Conservation (phyloP, 2,113 vertebrate genomes). For the Pica pica region DNA sequence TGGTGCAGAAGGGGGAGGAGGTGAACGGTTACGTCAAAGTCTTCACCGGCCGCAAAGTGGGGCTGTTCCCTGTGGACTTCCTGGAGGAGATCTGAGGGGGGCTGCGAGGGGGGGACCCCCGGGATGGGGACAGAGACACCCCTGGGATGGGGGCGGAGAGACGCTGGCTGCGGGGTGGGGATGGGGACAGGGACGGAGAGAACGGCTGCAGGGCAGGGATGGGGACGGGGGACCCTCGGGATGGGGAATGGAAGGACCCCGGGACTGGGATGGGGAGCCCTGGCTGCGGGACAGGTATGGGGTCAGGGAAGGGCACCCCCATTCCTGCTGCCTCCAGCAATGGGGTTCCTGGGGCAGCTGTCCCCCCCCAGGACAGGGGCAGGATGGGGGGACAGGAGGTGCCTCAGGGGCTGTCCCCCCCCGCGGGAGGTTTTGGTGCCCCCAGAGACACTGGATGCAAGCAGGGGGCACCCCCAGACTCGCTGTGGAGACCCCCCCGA, state of each 20-base stretch:
- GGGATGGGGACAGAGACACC: not conserved
- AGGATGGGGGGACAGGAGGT: not conserved
- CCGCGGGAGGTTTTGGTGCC: not conserved
- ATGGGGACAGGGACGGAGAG: not conserved
- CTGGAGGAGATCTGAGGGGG: conserved; percentile 83
- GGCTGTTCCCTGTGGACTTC: conserved; percentile 90
- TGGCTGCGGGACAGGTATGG: not conserved
- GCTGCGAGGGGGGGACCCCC: not conserved
- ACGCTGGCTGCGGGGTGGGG: not conserved
- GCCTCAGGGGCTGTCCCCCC: not conserved
- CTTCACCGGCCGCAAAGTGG: conserved; percentile 93
- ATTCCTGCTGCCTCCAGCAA: not conserved
- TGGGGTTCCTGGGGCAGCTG: not conserved
- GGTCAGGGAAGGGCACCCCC: not conserved
- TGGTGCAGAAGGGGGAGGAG: conserved; percentile 96
- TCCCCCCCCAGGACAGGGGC: not conserved
- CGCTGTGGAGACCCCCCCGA: not conserved
- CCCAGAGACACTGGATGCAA: not conserved
- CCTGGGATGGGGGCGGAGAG: not conserved
- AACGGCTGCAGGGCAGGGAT: not conserved
- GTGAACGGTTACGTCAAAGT: conserved; percentile 92
- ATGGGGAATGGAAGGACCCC: not conserved
- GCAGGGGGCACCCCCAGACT: not conserved
- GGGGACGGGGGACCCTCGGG: not conserved
- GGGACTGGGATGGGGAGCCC: not conserved